Conservation (phyloP, 2,113 vertebrate species). For the Phalacrocorax carbo region DNA sequence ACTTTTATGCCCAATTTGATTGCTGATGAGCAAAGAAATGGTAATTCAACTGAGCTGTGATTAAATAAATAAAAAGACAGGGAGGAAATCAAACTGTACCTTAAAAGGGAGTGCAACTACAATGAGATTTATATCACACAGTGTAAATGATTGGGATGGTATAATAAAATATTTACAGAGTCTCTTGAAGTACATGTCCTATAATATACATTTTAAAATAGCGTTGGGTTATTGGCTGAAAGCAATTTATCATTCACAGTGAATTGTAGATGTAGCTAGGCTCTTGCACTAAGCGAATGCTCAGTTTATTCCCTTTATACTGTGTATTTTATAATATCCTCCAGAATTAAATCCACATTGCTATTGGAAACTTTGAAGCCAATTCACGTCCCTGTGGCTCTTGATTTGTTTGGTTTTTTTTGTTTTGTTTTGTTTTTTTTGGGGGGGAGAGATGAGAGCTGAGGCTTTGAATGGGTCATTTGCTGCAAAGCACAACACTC, state of each 20-base stretch:
- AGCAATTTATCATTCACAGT: conserved; percentile 19
- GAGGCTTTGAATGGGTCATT: neutral
- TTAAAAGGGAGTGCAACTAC: neutral
- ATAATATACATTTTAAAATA: conserved; percentile 21
- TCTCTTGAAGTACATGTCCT: conserved; percentile 1
- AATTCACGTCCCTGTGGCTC: neutral
- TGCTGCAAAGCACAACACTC: neutral
- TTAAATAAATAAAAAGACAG: conserved; percentile 31
- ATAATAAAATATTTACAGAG: conserved; percentile 36
- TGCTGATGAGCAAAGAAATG: neutral
- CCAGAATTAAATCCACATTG: neutral
- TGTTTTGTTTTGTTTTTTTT: neutral
- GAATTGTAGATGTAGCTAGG: neutral
- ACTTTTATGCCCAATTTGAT: neutral
- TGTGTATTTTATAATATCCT: neutral
- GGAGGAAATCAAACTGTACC: neutral
- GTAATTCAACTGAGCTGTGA: neutral
- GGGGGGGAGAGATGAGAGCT: neutral
- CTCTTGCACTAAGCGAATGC: neutral
- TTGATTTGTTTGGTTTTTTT: neutral
- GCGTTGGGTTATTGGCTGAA: conserved; percentile 9
- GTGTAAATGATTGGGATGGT: conserved; percentile 15
- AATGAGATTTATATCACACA: neutral
- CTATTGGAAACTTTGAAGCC: neutral
- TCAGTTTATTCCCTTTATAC: neutral